Base-by-base conservation (phyloP, 2,113 vertebrate genomes). In the Pycnonotus jocosus region DNA sequence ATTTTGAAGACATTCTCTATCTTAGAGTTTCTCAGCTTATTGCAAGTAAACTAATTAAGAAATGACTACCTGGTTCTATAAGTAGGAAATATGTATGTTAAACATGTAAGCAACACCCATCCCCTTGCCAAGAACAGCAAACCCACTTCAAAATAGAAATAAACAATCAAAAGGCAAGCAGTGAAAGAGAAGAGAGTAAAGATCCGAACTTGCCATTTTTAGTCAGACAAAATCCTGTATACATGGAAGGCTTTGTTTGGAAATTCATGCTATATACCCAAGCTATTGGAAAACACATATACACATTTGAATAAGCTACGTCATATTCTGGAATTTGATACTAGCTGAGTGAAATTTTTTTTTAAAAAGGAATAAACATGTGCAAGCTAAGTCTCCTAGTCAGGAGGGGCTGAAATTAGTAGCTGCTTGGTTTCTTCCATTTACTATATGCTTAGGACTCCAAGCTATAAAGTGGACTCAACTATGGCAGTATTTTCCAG, bases 51-150 rank as follows among this genome's bases (percentile, higher is more conserved):
- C 2, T 22, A 51, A 35, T 38, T 30, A 61, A 31, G 7, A 88
- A 73, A 60, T 51, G 68, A 35, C 15, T 77, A 8, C 3, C 8
- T 69, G 8, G 2, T 6, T 71, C 5, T 84, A 8, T 71, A 17
- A 42, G 31, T 17, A 79, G 15, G 28, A 87, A 50, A 22, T 37
- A 44, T 0, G 0, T 38, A 60, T 56, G 3, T 16, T 61, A 78
- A 74, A 44, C 6, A 22, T 7, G 1, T 21, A 62, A 44, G 3
- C 47, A 45, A 11, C 13, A 44, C 4, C 20, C 7, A 9, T 2
- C 14, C 3, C 16, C 25, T 18, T 0, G 0, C 8, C 15, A 40
- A 79, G n/a, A 68, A 47, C 9, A 60, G 17, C 6, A 81, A 51
- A 53, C 3, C 2, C 6, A 12, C 22, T 53, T 15, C 1, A 12